Conservation (phyloP, 2,797 vertebrate genomes). For the Aldrovandia affinis region DNA sequence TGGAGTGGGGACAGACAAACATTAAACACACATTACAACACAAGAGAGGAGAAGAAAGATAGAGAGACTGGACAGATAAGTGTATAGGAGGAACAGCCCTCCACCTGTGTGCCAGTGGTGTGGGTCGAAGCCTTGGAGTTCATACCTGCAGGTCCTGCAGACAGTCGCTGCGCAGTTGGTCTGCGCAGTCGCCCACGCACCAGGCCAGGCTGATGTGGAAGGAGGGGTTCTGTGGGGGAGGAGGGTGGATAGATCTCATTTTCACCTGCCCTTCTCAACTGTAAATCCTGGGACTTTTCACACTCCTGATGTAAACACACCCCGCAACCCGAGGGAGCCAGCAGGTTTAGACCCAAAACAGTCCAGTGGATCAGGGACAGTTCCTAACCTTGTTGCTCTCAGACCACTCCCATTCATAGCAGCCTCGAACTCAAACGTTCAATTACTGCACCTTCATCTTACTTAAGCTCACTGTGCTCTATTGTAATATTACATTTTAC, state of each 20-base stretch:
- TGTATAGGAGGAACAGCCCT: not conserved
- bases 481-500: too few relatives aligned
- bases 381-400: not conserved
- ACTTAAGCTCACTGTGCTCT: too few relatives aligned
- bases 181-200: constrained; percentile 82
- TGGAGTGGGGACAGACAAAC: not conserved
- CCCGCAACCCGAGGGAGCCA: too few relatives aligned
- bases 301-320: too few relatives aligned
- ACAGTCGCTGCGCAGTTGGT: constrained; percentile 67
- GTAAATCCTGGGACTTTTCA: not conserved
- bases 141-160: constrained; percentile 84
- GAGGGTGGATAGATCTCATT: not conserved
- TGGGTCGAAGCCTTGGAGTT: not conserved
- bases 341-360: not conserved
- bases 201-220: constrained; percentile 95
- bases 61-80: not conserved
- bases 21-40: too few relatives aligned
- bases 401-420: not conserved
- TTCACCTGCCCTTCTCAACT: not conserved
- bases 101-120: constrained; percentile 1
- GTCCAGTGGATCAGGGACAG: not conserved
- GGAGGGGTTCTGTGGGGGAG: constrained; percentile 81
- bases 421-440: not conserved
- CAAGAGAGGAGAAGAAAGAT: not conserved
- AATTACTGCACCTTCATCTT: not conserved